Conservation (phyloP, 2,797 vertebrate genomes). For the Petrocephalus schoutedeni region DNA sequence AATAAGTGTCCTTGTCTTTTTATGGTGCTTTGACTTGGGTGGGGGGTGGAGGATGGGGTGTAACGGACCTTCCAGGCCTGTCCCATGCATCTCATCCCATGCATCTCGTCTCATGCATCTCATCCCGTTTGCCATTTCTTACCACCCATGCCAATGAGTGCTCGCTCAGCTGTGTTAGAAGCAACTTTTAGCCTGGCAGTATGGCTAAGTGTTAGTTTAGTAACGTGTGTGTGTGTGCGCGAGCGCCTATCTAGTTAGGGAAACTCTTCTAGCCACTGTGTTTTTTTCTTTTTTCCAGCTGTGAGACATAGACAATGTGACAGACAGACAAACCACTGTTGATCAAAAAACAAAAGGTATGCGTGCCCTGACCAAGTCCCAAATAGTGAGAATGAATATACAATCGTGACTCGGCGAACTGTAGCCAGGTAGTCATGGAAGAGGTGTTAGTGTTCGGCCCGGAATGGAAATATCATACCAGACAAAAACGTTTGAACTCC, state of each 20-base stretch:
- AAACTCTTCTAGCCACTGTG: neutral
- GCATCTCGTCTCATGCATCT: neutral
- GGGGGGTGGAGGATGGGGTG: neutral
- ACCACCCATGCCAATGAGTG: neutral
- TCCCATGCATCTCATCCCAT: neutral
- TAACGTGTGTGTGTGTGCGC: neutral
- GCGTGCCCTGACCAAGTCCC: neutral
- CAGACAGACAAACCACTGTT: neutral
- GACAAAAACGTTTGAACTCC: neutral
- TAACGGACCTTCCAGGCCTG: neutral
- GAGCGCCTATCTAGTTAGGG: neutral
- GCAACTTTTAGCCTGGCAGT: too few relatives aligned
- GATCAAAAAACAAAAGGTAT: neutral
- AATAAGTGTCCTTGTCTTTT: constrained; percentile 45
- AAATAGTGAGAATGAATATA: neutral
- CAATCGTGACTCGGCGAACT: neutral
- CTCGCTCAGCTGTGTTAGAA: neutral
- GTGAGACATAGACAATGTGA: neutral
- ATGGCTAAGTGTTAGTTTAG: neutral
- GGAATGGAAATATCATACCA: neutral
- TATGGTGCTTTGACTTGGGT: neutral
- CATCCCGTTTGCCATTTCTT: neutral
- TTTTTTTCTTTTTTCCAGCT: neutral
- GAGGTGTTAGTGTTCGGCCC: neutral
- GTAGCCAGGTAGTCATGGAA: neutral